These are phyloP conservation scores for Tetramorium parvispinum DNA, from an alignment of 1,140 invertebrate species.

Conservation along the genomic window DNA sequence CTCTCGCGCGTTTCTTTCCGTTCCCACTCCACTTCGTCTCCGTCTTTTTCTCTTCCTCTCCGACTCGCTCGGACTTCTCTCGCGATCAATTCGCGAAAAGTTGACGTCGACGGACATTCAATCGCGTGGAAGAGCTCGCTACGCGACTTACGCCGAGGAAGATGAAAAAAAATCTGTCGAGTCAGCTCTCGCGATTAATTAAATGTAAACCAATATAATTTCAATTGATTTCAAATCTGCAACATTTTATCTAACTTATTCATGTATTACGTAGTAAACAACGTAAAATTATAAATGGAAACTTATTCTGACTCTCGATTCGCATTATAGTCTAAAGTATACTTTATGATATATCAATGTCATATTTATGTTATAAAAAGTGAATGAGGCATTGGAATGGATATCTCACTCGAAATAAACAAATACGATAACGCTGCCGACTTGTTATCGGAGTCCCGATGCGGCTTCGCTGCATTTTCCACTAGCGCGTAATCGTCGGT, in stretches of 20 bases:
- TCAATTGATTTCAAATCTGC: not conserved
- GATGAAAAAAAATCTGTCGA: not conserved
- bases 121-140: not conserved
- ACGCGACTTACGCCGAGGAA: not conserved
- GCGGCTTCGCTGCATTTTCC: not conserved
- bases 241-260: not conserved
- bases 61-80: not conserved
- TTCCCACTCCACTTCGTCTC: conserved; percentile 3
- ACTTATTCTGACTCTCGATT: not conserved
- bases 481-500: not conserved
- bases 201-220: too few species aligned
- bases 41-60: conserved; percentile 28
- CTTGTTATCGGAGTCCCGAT: conserved; percentile 40
- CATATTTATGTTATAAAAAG: not conserved
- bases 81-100: conserved; percentile 33
- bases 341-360: not conserved
- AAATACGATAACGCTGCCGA: conserved; percentile 20
- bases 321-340: not conserved
- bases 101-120: not conserved
- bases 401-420: not conserved
- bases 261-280: not conserved
- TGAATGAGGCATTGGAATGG: too few species aligned
- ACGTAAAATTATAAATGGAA: not conserved
- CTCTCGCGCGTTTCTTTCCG: not conserved
- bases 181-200: not conserved